Evolutionary conservation across 2,888 invertebrate species (phyloP), one percentile per base, ranked within the genome.

Genomic region (Noctua pronuba): DNA sequence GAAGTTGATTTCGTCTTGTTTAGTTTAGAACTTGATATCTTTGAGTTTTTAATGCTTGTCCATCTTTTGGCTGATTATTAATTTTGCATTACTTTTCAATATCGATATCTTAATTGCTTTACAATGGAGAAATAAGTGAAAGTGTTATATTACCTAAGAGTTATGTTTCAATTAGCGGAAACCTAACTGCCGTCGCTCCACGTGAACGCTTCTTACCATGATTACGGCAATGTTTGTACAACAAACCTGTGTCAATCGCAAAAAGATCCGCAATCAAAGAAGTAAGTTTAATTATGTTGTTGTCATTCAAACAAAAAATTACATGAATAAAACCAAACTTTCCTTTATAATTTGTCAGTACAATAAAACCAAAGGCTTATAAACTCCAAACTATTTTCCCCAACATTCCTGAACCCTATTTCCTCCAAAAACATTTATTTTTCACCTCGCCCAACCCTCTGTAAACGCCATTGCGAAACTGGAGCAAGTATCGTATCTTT

Each of bases 1-100:
- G 38, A 89, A 90, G 83, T 90, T 85, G 84, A 86, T 87, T 87
- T 82, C 82, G 74, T 70, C 75, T 85, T 85, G 80, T 81, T 85
- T 83, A 81, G 79, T 79, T 85, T 81, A 66, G 46, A 86, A 87
- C 84, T 83, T 68, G 77, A 80, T 88, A 83, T 83, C 82, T 84
- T 78, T 67, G 73, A 82, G 66, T 82, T 89, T 86, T 87, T 81
- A 85, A 75, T 78, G 67, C 66, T 75, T 73, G 75, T 68, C 70
- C 73, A 79, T 73, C 73, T 80, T 86, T 80, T 74, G 66, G 58
- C 64, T 70, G 77, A 71, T 75, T 75, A 75, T 52, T 75, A 79
- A 86, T 79, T 86, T 79, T 62, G 38, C 66, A 70, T 71, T 71
- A 79, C 60, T 71, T 77, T 80, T n/a, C 67, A 84, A 71, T 71